Evolutionary conservation across 1,140 invertebrate species (phyloP), one percentile per base, ranked within the genome.

Genomic region (Oedothorax gibbosus): DNA sequence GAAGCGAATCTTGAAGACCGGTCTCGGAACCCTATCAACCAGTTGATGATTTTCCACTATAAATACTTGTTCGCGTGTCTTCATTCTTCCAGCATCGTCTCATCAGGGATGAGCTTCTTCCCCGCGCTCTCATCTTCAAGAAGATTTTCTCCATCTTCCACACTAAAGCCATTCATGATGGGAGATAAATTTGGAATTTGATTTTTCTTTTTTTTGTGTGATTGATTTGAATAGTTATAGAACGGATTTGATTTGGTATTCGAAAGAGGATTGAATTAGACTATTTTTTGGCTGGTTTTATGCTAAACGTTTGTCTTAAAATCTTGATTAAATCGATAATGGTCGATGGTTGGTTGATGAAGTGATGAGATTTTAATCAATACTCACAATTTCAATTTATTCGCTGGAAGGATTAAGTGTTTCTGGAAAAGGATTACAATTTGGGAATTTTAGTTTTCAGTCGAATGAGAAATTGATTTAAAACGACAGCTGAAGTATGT

Each of bases 11-110:
- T 18, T 53, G 54, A 66, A 53, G 50, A 64, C 75, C 60, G 75
- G 60, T 65, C 60, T 65, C 75, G 9, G 69, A 21, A 49, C 53
- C 8, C 75, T 62, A 77, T 60, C 75, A 77, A 77, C 75, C 60
- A 77, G 75, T 77, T 77, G 75, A 77, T 77, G 53, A 20, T 60
- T 21, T 65, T 20, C 35, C 75, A 62, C 75, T 77, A 77, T 77
- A 77, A 77, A 77, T 77, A 77, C 57, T 12, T 62, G 56, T 77
- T 77, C 75, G 75, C 75, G 75, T 77, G 75, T 60, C 60, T 50
- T 64, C 75, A 77, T 64, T 65, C 54, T 77, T 49, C 49, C 54
- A 51, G 57, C 75, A 51, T 60, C 53, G 56, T 56, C 18, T 75
- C 72, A 10, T 21, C 15, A 35, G 54, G 60, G 72, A 71, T 71